Evolutionary conservation across 2,113 vertebrate genomes (phyloP).

Genomic region (Esox niger): DNA sequence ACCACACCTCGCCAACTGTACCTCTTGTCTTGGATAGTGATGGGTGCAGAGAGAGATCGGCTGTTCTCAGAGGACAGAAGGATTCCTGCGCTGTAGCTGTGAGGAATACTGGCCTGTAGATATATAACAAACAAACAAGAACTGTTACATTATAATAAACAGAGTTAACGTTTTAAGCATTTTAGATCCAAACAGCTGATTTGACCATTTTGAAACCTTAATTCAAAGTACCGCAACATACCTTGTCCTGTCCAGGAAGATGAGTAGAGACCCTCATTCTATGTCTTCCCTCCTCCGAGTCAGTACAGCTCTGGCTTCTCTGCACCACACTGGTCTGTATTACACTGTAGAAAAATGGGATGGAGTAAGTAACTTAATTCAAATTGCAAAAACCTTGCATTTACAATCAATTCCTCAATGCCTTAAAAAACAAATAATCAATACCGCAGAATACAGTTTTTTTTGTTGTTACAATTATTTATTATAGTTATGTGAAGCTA

Average conservation of each 20-base stretch:
- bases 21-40: constrained; percentile 75
- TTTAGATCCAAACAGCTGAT: neutral
- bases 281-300: constrained; percentile 75
- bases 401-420: neutral
- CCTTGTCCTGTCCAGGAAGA: constrained; percentile 48
- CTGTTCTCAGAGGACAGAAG: constrained; percentile 89
- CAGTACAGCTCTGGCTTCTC: constrained; percentile 89
- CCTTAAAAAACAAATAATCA: neutral
- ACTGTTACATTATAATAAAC: no score
- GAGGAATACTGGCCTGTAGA: constrained; percentile 56
- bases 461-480: neutral
- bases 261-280: constrained; percentile 66
- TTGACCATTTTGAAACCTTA: no score
- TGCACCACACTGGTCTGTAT: constrained; percentile 75
- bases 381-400: neutral
- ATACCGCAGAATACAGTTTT: neutral
- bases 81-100: constrained; percentile 79
- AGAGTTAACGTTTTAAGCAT: no score
- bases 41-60: constrained; percentile 84
- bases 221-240: constrained; percentile 25
- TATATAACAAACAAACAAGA: constrained; percentile 4
- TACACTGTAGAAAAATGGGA: constrained; percentile 54
- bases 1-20: constrained; percentile 65
- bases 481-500: no score
- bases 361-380: neutral